Conservation (phyloP, 1,140 invertebrate genomes). For the Laupala kohalensis region DNA sequence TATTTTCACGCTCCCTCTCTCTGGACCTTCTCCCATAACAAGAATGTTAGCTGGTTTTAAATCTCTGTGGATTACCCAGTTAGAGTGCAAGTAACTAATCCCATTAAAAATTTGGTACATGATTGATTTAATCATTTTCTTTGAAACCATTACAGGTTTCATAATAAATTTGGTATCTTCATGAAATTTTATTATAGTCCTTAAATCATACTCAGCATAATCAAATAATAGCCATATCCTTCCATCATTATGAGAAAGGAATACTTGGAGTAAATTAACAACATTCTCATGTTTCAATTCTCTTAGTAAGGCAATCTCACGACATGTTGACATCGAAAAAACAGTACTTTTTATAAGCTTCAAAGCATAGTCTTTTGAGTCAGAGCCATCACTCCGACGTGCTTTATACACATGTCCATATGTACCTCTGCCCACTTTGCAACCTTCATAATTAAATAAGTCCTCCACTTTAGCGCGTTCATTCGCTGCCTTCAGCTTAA, state of each 20-base stretch:
- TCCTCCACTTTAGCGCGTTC: conserved; percentile 97
- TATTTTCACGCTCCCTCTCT: conserved; percentile 95
- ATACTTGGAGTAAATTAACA: conserved; percentile 92
- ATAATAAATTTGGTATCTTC: conserved; percentile 96
- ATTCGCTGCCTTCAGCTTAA: conserved; percentile 87
- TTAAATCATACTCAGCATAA: too few species aligned
- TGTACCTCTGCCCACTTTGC: conserved; percentile 97
- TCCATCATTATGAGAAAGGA: conserved; percentile 90
- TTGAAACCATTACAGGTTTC: conserved; percentile 90
- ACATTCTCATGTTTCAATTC: too few species aligned
- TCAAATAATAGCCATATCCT: conserved; percentile 98
- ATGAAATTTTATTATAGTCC: conserved; percentile 99
- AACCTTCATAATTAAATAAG: conserved; percentile 96
- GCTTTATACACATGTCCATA: conserved; percentile 99
- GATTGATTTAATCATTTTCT: conserved; percentile 95
- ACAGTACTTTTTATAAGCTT: too few species aligned
- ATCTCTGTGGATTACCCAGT: conserved; percentile 99
- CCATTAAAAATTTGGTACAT: conserved; percentile 98
- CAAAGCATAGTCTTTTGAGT: conserved; percentile 16
- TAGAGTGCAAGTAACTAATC: conserved; percentile 98
- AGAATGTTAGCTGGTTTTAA: conserved; percentile 99
- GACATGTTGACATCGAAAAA: too few species aligned
- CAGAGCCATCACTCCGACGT: conserved; percentile 63
- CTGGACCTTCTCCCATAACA: conserved; percentile 97
- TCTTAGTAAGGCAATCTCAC: too few species aligned